These are phyloP conservation scores for Donacobius atricapilla DNA, from an alignment of 2,113 vertebrate species.

Conservation along the genomic window DNA sequence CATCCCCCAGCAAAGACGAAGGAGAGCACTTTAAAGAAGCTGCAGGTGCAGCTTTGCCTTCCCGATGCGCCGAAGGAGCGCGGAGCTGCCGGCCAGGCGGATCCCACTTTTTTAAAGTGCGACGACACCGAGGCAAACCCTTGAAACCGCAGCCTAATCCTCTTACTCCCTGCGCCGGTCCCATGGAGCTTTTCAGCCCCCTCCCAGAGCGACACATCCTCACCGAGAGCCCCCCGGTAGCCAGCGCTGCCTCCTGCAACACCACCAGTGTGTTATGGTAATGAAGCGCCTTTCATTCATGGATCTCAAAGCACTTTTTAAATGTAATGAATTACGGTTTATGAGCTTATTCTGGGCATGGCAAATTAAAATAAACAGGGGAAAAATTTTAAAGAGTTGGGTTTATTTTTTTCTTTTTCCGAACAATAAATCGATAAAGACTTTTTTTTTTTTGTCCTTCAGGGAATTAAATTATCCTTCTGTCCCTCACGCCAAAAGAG, in stretches of 20 bases:
- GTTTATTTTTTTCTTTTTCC: neutral
- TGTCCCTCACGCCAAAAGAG: neutral
- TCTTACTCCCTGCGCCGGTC: slow-evolving; percentile 12
- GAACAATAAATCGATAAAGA: slow-evolving; percentile 60
- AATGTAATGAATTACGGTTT: slow-evolving; percentile 58
- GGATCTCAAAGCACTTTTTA: slow-evolving; percentile 57
- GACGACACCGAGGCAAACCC: neutral
- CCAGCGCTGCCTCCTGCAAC: slow-evolving; percentile 17
- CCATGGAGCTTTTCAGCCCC: slow-evolving; percentile 21
- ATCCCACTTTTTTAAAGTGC: neutral
- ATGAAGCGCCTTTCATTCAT: slow-evolving; percentile 51
- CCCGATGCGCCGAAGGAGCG: neutral
- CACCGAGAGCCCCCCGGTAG: neutral
- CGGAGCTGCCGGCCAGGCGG: neutral
- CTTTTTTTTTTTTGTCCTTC: slow-evolving; percentile 26
- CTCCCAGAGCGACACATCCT: neutral
- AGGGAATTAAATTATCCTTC: slow-evolving; percentile 52
- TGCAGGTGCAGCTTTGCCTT: slow-evolving; percentile 1
- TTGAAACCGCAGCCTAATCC: slow-evolving; percentile 47
- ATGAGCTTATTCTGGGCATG: slow-evolving; percentile 59
- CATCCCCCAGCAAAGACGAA: neutral
- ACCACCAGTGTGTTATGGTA: slow-evolving; percentile 42
- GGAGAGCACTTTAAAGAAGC: neutral
- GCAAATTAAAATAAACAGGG: slow-evolving; percentile 67
- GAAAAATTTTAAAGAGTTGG: slow-evolving; percentile 46